phyloP scores from a whole-genome alignment of 1,140 invertebrate genomes.

The Nixonia krombeini region DNA sequence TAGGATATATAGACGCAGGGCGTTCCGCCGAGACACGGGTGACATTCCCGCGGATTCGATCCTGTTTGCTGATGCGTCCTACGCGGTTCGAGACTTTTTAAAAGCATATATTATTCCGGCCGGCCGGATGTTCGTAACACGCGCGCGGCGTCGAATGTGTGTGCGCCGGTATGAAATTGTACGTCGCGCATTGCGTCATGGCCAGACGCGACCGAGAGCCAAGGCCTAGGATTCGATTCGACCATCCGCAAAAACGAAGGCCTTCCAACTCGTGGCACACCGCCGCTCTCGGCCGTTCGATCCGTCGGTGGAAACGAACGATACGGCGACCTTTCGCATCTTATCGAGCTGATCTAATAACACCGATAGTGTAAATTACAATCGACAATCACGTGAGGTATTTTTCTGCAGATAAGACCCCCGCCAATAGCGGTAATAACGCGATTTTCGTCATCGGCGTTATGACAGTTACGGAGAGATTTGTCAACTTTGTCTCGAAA shows the following conservation, averaged over 20 bases:
- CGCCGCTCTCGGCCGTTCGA: no score
- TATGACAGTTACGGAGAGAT: no score
- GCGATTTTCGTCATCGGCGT: no score
- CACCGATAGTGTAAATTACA: no score
- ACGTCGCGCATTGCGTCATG: slow-evolving; percentile 46
- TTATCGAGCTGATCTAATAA: no score
- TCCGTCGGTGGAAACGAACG: no score
- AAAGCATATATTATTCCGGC: slow-evolving; percentile 32
- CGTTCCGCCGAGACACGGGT: slow-evolving; percentile 12
- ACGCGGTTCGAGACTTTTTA: slow-evolving; percentile 37
- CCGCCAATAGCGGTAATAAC: no score
- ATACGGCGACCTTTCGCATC: no score
- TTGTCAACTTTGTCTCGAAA: no score
- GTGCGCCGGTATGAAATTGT: slow-evolving; percentile 23
- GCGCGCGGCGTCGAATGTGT: neutral
- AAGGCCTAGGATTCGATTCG: slow-evolving; percentile 46
- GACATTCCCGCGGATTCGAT: slow-evolving; percentile 31
- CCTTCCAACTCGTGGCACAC: slow-evolving; percentile 12
- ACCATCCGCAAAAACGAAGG: slow-evolving; percentile 42
- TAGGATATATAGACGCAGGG: no score
- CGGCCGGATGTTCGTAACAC: slow-evolving; percentile 25
- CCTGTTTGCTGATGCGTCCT: slow-evolving; percentile 40
- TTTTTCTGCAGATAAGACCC: no score
- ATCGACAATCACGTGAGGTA: no score
- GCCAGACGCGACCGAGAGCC: slow-evolving; percentile 22